phyloP scores from a whole-genome alignment of 2,113 vertebrate genomes.

The Semicossyphus pulcher region DNA sequence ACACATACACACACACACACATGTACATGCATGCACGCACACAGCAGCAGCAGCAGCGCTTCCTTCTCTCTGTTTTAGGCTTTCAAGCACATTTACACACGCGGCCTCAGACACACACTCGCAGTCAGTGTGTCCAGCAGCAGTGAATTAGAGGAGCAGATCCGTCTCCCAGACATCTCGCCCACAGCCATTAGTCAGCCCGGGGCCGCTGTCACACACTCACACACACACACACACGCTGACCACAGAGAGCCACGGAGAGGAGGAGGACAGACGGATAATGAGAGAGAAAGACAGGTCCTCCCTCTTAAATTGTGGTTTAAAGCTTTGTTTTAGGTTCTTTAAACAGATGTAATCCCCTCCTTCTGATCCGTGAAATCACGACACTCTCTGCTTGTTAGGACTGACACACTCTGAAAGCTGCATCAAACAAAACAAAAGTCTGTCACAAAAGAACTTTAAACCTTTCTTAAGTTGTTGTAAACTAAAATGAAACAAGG shows the following conservation, averaged over 20 bases:
- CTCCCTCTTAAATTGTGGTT: conserved; percentile 11
- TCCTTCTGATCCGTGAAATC: conserved; percentile 4
- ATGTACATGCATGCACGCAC: conserved; percentile 24
- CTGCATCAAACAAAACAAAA: too few relatives aligned
- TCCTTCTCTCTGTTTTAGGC: conserved; percentile 21
- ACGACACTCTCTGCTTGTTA: background rate
- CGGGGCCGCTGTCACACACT: conserved; percentile 66
- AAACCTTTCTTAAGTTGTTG: too few relatives aligned
- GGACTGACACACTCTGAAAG: background rate
- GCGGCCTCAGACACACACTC: conserved; percentile 47
- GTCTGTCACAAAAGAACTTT: too few relatives aligned
- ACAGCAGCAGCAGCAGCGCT: conserved; percentile 7
- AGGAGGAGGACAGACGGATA: conserved; percentile 5
- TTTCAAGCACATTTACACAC: conserved; percentile 63
- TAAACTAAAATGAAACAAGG: too few relatives aligned
- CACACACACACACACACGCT: conserved; percentile 47
- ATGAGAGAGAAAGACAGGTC: conserved; percentile 39
- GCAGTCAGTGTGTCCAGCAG: conserved; percentile 62
- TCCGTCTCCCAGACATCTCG: conserved; percentile 63
- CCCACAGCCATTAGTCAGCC: conserved; percentile 72
- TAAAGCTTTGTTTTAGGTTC: conserved; percentile 16
- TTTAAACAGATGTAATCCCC: conserved; percentile 12
- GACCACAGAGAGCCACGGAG: conserved; percentile 56
- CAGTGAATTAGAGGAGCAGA: conserved; percentile 65
- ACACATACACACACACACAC: conserved; percentile 47